These are phyloP conservation scores for Odontamblyopus rebecca DNA, from an alignment of 2,797 vertebrate genomes.

Conservation along the genomic window DNA sequence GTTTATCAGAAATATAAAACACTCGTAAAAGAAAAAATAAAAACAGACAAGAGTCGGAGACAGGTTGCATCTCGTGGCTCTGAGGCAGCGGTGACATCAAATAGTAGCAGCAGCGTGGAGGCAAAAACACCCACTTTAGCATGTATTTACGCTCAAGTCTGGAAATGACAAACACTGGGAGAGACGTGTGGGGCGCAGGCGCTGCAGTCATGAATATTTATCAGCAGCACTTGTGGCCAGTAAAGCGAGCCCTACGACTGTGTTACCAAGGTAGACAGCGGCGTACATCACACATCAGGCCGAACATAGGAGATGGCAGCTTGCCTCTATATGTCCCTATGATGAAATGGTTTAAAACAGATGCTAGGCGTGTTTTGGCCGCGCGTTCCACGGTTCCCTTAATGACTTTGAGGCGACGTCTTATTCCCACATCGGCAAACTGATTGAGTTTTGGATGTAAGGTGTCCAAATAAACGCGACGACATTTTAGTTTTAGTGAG, in stretches of 20 bases:
- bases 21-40: slow-evolving; percentile 45
- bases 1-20: slow-evolving; percentile 39
- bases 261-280: slow-evolving; percentile 57
- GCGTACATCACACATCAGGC: slow-evolving; percentile 42
- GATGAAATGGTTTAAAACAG: slow-evolving; percentile 13
- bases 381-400: slow-evolving; percentile 9
- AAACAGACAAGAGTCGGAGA: slow-evolving; percentile 30
- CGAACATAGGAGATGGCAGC: slow-evolving; percentile 11
- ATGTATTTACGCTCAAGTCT: slow-evolving; percentile 63
- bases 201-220: slow-evolving; percentile 70
- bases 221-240: slow-evolving; percentile 66
- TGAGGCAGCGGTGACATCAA: slow-evolving; percentile 41
- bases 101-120: slow-evolving; percentile 29
- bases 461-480: slow-evolving; percentile 16
- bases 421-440: slow-evolving; percentile 1
- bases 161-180: slow-evolving; percentile 61
- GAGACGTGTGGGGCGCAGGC: slow-evolving; percentile 56
- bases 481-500: slow-evolving; percentile 12
- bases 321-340: slow-evolving; percentile 13
- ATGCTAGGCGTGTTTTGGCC: neutral
- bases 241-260: slow-evolving; percentile 66
- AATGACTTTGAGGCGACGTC: neutral
- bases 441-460: slow-evolving; percentile 5
- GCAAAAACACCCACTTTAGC: slow-evolving; percentile 56
- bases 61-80: slow-evolving; percentile 43